Evolutionary conservation across 35 echinoderm and acorn worm genomes (phyloP), one percentile per base, ranked within the genome.

Genomic region (Eucidaris tribuloides): DNA sequence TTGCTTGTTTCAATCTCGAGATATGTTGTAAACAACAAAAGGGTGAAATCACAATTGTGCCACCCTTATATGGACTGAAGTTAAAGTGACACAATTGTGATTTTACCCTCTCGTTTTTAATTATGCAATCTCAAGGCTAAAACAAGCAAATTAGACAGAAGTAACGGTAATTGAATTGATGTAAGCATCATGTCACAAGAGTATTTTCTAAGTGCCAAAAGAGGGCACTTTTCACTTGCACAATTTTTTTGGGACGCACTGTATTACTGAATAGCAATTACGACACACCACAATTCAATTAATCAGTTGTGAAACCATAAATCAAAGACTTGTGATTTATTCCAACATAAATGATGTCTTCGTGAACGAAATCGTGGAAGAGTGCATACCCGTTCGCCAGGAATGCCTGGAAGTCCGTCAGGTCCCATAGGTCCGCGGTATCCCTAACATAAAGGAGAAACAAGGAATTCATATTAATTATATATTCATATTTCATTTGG

Each of bases 341-440:
- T 7, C 13, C 27, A 18, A 34, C 22, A 23, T 38, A 2, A 52
- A n/a, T n/a, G n/a, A n/a, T n/a, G n/a, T 60, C 20, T 11, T 7
- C 20, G n/a, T 9, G 27, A 19, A 81, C 38, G 7, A 32, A 15
- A 13, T 46, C 18, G 11, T 58, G n/a, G n/a, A n/a, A n/a, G n/a
- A n/a, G n/a, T n/a, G 62, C 71, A 59, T 87, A 87, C 84, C n/a
- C 22, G 9, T 59, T 34, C 14, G 60, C 84, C 84, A 41, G 84
- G 19, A 44, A 74, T 23, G 78, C 84, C 84, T 54, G 57, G 38
- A 9, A 61, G 84, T 78, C 84, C 84, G 35, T 78, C 48, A 27
- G 72, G 55, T 78, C 84, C 84, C 58, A 28, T 71, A 15, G 43
- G 70, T 87, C 84, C 84, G 42, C 55, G 71, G 33, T 56, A 35